These are phyloP conservation scores for Passer domesticus DNA, from an alignment of 2,113 vertebrate genomes.

Conservation along the genomic window DNA sequence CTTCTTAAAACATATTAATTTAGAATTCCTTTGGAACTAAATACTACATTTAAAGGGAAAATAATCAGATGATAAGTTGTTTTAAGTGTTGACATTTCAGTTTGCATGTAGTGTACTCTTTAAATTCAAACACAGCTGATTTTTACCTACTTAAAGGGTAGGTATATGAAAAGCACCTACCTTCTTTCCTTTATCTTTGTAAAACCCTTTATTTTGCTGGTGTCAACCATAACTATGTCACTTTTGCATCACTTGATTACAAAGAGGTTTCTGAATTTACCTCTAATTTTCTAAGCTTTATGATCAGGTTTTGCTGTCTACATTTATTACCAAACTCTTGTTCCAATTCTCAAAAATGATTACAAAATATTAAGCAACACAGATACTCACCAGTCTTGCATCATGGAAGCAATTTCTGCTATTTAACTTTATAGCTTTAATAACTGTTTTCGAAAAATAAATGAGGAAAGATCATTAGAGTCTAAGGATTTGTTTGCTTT, in stretches of 20 bases:
- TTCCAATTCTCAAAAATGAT: background rate
- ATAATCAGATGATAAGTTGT: background rate
- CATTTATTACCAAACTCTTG: background rate
- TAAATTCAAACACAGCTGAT: background rate
- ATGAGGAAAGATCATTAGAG: background rate
- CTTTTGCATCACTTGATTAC: background rate
- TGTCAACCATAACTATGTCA: background rate
- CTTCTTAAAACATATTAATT: background rate
- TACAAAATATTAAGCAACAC: background rate
- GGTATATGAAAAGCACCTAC: background rate
- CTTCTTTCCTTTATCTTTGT: background rate
- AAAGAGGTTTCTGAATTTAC: background rate
- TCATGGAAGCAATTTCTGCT: background rate
- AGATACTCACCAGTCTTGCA: background rate
- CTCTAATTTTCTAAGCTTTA: background rate
- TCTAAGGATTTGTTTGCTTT: background rate
- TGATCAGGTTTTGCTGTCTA: background rate
- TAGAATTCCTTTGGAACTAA: background rate
- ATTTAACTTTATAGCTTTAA: background rate
- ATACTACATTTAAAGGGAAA: background rate
- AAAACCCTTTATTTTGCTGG: background rate
- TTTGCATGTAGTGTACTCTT: background rate
- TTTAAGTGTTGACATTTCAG: background rate
- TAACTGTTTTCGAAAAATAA: background rate
- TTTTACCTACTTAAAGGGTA: background rate